Evolutionary conservation across 2,888 invertebrate species (phyloP).

Genomic region (Volucella bombylans): DNA sequence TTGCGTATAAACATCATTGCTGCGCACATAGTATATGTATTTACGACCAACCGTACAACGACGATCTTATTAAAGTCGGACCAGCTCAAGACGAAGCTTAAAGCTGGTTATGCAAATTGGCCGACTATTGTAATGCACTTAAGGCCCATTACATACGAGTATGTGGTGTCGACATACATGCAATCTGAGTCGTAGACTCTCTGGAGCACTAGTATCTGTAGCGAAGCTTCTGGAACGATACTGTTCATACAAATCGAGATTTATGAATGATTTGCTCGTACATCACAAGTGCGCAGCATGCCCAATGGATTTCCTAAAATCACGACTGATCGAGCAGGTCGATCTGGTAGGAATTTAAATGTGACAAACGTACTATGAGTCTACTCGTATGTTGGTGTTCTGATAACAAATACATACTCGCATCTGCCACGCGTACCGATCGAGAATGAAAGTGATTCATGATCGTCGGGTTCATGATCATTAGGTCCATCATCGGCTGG

Average conservation of each 20-base stretch:
- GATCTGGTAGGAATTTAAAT: too few species aligned
- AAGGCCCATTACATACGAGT: conserved; percentile 36
- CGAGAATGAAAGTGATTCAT: conserved; percentile 42
- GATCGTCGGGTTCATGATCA: neutral
- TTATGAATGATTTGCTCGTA: conserved; percentile 18
- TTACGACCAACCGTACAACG: neutral
- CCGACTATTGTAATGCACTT: conserved; percentile 54
- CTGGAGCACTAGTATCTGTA: neutral
- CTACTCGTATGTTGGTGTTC: too few species aligned
- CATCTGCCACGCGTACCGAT: conserved; percentile 9
- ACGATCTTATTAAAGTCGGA: conserved; percentile 49
- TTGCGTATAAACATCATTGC: conserved; percentile 9
- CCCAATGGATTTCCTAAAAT: conserved; percentile 30
- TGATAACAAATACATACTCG: too few species aligned
- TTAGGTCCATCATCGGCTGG: too few species aligned
- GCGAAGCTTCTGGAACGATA: conserved; percentile 29
- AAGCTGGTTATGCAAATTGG: conserved; percentile 58
- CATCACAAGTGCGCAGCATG: conserved; percentile 24
- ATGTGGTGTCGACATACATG: too few species aligned
- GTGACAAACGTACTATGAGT: too few species aligned
- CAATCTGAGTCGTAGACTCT: neutral
- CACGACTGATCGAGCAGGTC: neutral
- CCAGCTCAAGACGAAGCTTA: conserved; percentile 18
- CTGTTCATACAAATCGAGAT: neutral
- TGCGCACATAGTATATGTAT: conserved; percentile 44